Base-by-base conservation (phyloP, 2,888 invertebrate genomes). In the Phaedon cochleariae region DNA sequence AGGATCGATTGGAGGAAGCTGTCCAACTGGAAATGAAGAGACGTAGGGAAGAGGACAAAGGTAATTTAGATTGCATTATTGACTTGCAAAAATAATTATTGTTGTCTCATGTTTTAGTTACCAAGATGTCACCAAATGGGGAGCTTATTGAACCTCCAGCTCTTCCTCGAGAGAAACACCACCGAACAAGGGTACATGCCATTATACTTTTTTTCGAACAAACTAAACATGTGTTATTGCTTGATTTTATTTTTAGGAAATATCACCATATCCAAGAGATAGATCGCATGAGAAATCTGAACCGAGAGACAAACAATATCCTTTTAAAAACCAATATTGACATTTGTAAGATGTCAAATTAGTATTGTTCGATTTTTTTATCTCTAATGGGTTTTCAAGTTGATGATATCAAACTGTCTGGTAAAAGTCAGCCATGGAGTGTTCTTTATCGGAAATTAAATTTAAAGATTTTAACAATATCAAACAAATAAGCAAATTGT, bases 241-340 rank as follows among this genome's bases (percentile, higher is more conserved):
- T 26, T 34, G 21, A 21, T 63, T 59, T 51, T 51, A 64, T 76
- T 81, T 86, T 85, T 85, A 94, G 93, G 93, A 94, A 80, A 92
- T 93, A 79, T 93, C 93, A 51, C 93, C 93, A 5, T 92, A 92
- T 79, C 79, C 84, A 54, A 85, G 88, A 79, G 89, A 89, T 73
- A 88, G 93, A 74, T 92, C 93, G 49, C 91, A 93, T 74, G 94
- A 94, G 72, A 86, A 90, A 71, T 87, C 88, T 73, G 91, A 91
- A 81, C 85, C 87, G 70, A 85, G 92, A 81, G 93, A 94, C 74
- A 93, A 94, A 88, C 92, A 93, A 90, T 94, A 94, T 90, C 91
- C 91, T 90, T 91, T 92, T 86, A 3, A 15, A 15, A 41, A 41
- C 41, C 15, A 12, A 34, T 34, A 10, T 1, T 2, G 6, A 34